Evolutionary conservation across 1,140 invertebrate genomes (phyloP).

Genomic region (Drosophila neocordata): DNA sequence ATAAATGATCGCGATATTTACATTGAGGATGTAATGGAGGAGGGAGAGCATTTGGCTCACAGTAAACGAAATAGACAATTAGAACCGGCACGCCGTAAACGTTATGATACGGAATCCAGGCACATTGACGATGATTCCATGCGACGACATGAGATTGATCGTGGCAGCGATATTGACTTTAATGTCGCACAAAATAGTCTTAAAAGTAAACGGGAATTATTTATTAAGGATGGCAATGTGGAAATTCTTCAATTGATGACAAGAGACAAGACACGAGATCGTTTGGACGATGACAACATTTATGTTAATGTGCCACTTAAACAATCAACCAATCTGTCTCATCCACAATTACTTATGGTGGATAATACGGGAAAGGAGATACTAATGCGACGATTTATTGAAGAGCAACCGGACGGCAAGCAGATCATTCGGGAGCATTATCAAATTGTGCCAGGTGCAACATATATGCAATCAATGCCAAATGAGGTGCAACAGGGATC

Average conservation of each 20-base stretch:
- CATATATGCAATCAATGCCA: constrained; percentile 74
- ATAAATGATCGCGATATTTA: constrained; percentile 85
- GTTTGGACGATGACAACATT: constrained; percentile 84
- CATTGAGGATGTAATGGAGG: constrained; percentile 84
- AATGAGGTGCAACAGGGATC: constrained; percentile 74
- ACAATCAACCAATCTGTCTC: constrained; percentile 84
- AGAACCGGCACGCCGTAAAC: constrained; percentile 82
- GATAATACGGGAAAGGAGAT: constrained; percentile 90
- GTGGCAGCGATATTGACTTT: constrained; percentile 87
- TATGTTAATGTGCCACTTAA: constrained; percentile 85
- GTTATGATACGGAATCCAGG: constrained; percentile 87
- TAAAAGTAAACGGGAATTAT: constrained; percentile 86
- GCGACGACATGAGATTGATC: constrained; percentile 88
- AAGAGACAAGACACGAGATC: constrained; percentile 83
- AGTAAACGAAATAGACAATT: constrained; percentile 80
- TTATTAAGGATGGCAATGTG: constrained; percentile 91
- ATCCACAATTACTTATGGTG: constrained; percentile 85
- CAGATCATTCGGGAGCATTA: constrained; percentile 84
- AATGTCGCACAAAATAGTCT: constrained; percentile 80
- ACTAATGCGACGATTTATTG: constrained; percentile 90
- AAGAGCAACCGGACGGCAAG: constrained; percentile 88
- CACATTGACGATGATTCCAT: constrained; percentile 87
- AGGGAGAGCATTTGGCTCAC: constrained; percentile 79
- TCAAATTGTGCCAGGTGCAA: constrained; percentile 83
- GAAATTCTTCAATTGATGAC: constrained; percentile 92